Evolutionary conservation across 2,113 vertebrate genomes (phyloP), one percentile per base, ranked within the genome.

Genomic region (Panthera leo): DNA sequence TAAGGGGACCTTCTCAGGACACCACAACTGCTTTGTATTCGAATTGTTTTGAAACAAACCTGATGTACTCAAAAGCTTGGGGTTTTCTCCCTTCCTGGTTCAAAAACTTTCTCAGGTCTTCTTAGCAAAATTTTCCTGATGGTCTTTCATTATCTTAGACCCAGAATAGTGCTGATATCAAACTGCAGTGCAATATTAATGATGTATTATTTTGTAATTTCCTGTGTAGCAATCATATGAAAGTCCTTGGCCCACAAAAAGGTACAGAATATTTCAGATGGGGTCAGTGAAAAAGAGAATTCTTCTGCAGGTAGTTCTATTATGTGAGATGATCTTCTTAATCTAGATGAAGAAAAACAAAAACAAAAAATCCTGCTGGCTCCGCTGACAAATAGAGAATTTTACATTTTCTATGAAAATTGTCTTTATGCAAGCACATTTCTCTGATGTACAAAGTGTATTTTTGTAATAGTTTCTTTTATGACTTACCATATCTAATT

Each of bases 401-500:
- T 93, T 90, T 73, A 73, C 27, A 67, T 84, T 91, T 80, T 42
- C n/a, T 96, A 65, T 76, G 39, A 19, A 79, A 75, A 85, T 80
- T 95, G 5, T 61, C 31, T 71, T 94, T 36, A 79, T 91, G 58
- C 23, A 95, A 95, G 55, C 71, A 96, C 11, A 61, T 86, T 95
- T 61, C 12, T 15, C 7, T 89, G 45, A 76, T 67, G 34, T 13
- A 83, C n/a, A 71, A 83, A 94, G 27, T n/a, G 34, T 10, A 82
- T 79, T 96, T 93, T 93, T 53, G 5, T 71, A 85, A 58, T 73
- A 78, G 42, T 76, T 91, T 71, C 29, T 80, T 88, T 95, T 78
- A 94, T 31, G 67, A 61, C 55, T 85, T 96, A 68, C 34, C 29
- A 71, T 82, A 82, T 91, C 16, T 93, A 91, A 71, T 87, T 93